Evolutionary conservation across 2,797 vertebrate genomes (phyloP).

Genomic region (Morelia viridis): DNA sequence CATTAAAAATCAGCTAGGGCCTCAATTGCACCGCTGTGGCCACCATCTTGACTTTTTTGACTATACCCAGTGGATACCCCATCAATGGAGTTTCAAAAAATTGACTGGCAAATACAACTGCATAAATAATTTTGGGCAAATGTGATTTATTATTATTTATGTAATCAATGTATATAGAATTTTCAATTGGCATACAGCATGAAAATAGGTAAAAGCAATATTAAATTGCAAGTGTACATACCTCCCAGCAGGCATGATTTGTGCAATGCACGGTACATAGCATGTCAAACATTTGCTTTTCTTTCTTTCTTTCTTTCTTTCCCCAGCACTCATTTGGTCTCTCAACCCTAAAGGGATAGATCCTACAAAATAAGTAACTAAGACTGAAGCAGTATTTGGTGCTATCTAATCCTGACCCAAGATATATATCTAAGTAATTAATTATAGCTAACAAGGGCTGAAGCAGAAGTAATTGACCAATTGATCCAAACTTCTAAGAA

Average conservation of each 20-base stretch:
- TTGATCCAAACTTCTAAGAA: neutral
- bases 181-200: too few relatives aligned
- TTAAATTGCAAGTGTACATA: neutral
- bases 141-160: too few relatives aligned
- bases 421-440: neutral
- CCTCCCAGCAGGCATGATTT: neutral
- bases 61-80: too few relatives aligned
- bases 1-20: too few relatives aligned
- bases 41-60: too few relatives aligned
- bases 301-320: neutral
- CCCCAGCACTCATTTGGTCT: neutral
- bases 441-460: neutral
- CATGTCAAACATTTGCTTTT: neutral
- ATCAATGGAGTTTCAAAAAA: neutral
- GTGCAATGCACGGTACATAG: neutral
- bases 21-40: too few relatives aligned
- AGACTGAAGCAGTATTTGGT: neutral
- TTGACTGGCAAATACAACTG: neutral
- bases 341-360: neutral
- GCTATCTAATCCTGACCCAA: neutral
- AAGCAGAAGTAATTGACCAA: neutral
- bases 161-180: too few relatives aligned
- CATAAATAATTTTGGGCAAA: neutral
- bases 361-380: neutral
- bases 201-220: neutral